A percentile compares a stretch with the other conserved stretches of the same genome.
phyloP scores from a whole-genome alignment of 2,113 vertebrate genomes.

The Macroglossus sobrinus region DNA sequence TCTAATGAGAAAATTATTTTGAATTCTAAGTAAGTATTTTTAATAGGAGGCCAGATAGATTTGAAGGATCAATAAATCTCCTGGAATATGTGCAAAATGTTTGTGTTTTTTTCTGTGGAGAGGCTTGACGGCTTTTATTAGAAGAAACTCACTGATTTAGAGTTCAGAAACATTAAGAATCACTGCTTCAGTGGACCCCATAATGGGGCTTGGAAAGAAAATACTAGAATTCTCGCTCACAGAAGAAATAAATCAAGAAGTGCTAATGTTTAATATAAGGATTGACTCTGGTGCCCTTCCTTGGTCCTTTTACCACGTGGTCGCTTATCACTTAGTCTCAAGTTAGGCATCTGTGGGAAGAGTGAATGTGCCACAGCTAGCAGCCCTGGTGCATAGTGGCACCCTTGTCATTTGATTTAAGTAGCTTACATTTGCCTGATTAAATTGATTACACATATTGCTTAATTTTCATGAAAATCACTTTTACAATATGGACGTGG shows the following conservation, averaged over 20 bases:
- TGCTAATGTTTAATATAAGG: background rate
- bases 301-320: background rate
- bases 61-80: background rate
- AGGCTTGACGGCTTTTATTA: background rate
- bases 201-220: background rate
- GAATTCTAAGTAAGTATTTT: background rate
- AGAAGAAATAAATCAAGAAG: background rate
- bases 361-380: background rate
- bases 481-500: background rate
- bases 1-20: background rate
- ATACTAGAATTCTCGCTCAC: background rate
- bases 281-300: background rate
- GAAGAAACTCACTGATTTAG: background rate
- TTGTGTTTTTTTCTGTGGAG: background rate
- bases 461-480: background rate
- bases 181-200: background rate
- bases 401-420: background rate
- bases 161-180: background rate
- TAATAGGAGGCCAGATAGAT: background rate
- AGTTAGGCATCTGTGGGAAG: background rate
- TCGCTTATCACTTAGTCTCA: background rate
- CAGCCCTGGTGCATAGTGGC: fast-evolving
- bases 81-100: background rate
- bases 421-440: background rate
- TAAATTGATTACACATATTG: background rate